Conservation (phyloP, 2,797 vertebrate species). For the Rallus crepitans region DNA sequence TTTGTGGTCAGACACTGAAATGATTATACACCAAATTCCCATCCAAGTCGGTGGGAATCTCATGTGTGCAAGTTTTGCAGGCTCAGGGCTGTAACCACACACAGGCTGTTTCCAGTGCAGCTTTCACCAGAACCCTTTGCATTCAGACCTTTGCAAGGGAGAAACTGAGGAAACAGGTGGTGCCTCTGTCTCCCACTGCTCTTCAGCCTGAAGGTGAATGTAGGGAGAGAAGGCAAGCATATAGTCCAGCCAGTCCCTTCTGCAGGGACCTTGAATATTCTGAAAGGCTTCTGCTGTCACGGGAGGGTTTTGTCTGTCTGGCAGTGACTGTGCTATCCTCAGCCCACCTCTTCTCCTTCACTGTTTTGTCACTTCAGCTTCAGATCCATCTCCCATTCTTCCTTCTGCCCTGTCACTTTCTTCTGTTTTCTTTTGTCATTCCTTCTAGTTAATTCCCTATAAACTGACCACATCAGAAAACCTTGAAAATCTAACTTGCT, state of each 20-base stretch:
- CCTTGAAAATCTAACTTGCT: not conserved
- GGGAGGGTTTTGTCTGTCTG: not conserved
- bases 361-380: not conserved
- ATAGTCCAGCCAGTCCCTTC: not conserved
- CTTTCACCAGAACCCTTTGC: not conserved
- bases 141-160: not conserved
- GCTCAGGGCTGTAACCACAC: conserved; percentile 35
- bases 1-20: conserved; percentile 63
- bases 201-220: not conserved
- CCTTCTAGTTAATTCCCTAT: not conserved
- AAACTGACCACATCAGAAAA: rapidly evolving
- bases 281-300: not conserved
- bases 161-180: not conserved
- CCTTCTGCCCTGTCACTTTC: not conserved
- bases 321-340: not conserved
- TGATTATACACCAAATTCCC: conserved; percentile 48
- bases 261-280: not conserved
- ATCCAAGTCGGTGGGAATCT: conserved; percentile 54
- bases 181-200: not conserved
- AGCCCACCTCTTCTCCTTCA: not conserved
- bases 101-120: not conserved
- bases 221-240: not conserved
- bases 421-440: not conserved
- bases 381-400: not conserved
- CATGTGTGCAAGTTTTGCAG: conserved; percentile 17